These are phyloP conservation scores for Gnatocerus cornutus DNA, from an alignment of 2,888 invertebrate genomes.

Conservation along the genomic window DNA sequence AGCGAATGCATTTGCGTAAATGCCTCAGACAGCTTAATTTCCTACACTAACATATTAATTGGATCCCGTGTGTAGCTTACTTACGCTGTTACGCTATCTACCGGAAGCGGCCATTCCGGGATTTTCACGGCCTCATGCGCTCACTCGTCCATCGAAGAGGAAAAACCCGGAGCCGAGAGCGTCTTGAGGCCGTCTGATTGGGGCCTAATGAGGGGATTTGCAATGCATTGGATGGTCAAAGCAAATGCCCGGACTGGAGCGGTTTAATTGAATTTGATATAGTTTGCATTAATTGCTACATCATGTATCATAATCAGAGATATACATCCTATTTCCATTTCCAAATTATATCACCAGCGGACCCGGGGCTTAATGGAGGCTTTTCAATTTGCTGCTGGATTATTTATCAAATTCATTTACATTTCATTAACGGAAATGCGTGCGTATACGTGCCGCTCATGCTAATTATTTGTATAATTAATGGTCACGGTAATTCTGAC, in stretches of 20 bases:
- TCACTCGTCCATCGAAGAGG: conserved; percentile 11
- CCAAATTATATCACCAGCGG: conserved; percentile 58
- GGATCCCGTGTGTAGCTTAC: conserved; percentile 46
- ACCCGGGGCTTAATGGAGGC: conserved; percentile 52
- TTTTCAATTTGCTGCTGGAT: conserved; percentile 59
- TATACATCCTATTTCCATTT: conserved; percentile 63
- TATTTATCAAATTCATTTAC: conserved; percentile 59
- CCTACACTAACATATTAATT: conserved; percentile 62
- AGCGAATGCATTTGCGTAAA: conserved; percentile 64
- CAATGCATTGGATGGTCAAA: conserved; percentile 66
- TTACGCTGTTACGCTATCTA: conserved; percentile 42
- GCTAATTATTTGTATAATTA: conserved; percentile 48
- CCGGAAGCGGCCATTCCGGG: conserved; percentile 40
- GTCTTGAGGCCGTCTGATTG: conserved; percentile 15
- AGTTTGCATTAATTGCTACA: conserved; percentile 67
- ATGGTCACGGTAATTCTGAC: conserved; percentile 27
- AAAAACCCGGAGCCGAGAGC: conserved; percentile 13
- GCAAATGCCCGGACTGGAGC: conserved; percentile 62
- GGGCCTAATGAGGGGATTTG: conserved; percentile 63
- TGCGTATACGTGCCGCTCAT: conserved; percentile 41
- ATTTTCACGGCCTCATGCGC: conserved; percentile 18
- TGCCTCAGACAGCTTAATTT: conserved; percentile 65
- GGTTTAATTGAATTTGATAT: conserved; percentile 67
- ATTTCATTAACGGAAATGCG: conserved; percentile 51
- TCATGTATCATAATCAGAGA: conserved; percentile 65